A percentile compares a stretch with the other conserved stretches of the same genome.
Evolutionary conservation across 2,888 invertebrate species (phyloP).

Genomic region (Pyralis farinalis): DNA sequence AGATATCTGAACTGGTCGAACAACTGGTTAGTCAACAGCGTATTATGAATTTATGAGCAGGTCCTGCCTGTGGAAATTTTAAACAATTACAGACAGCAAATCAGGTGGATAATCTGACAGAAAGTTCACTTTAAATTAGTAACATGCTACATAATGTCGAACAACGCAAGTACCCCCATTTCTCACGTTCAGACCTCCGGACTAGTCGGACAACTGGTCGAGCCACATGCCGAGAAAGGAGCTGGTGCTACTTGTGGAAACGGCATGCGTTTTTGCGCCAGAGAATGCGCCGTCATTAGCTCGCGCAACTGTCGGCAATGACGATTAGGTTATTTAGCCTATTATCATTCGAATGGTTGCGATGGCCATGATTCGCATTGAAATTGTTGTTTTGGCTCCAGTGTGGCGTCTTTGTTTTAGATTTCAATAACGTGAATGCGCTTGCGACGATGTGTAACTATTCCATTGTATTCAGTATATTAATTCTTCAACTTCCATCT

Average conservation of each 20-base stretch:
- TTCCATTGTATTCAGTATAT: too few relatives aligned
- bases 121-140: not conserved
- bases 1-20: constrained; percentile 42
- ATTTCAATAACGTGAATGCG: too few relatives aligned
- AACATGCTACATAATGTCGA: not conserved
- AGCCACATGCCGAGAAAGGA: constrained; percentile 69
- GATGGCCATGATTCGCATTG: constrained; percentile 2
- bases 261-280: constrained; percentile 52
- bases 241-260: constrained; percentile 62
- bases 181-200: constrained; percentile 59
- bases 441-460: too few relatives aligned
- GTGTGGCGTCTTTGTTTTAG: too few relatives aligned
- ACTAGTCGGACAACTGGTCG: constrained; percentile 42
- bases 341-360: constrained; percentile 2
- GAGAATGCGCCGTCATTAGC: constrained; percentile 12
- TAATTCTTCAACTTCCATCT: too few relatives aligned
- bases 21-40: constrained; percentile 62
- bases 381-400: not conserved
- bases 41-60: constrained; percentile 34
- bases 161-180: constrained; percentile 37
- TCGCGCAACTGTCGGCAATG: constrained; percentile 13
- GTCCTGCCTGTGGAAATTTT: too few relatives aligned
- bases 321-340: constrained; percentile 15
- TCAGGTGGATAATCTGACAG: not conserved
- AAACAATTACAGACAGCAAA: too few relatives aligned